phyloP scores from a whole-genome alignment of 1,140 invertebrate genomes.

The Drosophila bocki region DNA sequence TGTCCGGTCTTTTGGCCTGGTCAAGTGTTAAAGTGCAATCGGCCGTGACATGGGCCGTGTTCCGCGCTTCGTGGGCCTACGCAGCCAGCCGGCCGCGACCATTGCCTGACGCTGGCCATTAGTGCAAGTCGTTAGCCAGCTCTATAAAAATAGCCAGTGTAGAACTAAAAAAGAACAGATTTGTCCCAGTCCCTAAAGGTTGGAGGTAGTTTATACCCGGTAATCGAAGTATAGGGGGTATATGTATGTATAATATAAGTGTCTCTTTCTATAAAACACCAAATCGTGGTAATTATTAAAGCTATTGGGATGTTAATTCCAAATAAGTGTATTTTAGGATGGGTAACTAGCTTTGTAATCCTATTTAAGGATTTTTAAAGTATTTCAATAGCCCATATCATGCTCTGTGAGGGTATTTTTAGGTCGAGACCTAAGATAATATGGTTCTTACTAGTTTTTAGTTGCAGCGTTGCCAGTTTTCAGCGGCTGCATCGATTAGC shows the following conservation, averaged over 20 bases:
- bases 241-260: not conserved
- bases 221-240: not conserved
- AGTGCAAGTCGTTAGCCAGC: constrained; percentile 69
- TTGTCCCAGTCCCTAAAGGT: constrained; percentile 37
- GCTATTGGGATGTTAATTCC: not conserved
- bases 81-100: constrained; percentile 51
- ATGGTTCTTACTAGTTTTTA: constrained; percentile 20
- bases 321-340: not conserved
- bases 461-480: constrained; percentile 64
- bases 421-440: not conserved
- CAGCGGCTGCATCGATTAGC: constrained; percentile 72
- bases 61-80: constrained; percentile 30
- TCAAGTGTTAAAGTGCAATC: constrained; percentile 82
- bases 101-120: constrained; percentile 70
- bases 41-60: constrained; percentile 63
- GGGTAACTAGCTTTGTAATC: not conserved
- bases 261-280: not conserved
- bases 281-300: not conserved
- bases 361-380: too few species aligned
- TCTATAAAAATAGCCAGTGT: constrained; percentile 48
- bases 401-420: not conserved
- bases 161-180: constrained; percentile 44
- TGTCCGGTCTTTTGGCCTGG: constrained; percentile 53
- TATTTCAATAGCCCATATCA: not conserved
- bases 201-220: not conserved